Evolutionary conservation across 2,113 vertebrate genomes (phyloP), one percentile per base, ranked within the genome.

Genomic region (Phylloscopus trochiloides): DNA sequence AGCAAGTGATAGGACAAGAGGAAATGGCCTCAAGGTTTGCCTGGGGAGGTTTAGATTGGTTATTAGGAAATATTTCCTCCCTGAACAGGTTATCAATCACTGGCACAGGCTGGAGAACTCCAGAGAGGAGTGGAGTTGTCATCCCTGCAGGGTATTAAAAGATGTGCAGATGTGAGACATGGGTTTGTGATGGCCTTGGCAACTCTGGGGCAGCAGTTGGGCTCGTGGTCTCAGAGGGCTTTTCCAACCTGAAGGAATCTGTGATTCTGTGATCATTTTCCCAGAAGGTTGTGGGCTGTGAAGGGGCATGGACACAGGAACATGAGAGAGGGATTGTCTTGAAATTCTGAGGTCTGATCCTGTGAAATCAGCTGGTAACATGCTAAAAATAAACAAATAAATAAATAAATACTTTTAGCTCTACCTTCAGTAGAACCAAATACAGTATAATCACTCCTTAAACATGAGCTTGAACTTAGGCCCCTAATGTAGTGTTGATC

Each of bases 361-460:
- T 94, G 80, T 92, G 83, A 96, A 94, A 96, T 92, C 75, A 88
- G 4, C 19, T 87, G 90, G 29, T 45, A 75, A 79, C 88, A 82
- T 68, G 73, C 50, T 95, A 87, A 86, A 57, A 92, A 76, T 8
- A 40, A 40, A 40, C 12, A 40, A 40, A 40, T 10, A 40, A 40
- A 40, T 0, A 63, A 57, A 91, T 11, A 90, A 86, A 91, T 80
- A 17, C 19, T 66, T 92, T 78, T 62, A 52, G 13, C 34, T 94
- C 75, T 58, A 32, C 65, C 59, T 91, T 83, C 47, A 3, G 4
- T 51, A 43, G 17, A 43, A 8, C 43, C 18, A 47, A 47, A 21
- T 47, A 51, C 29, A 66, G 63, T 59, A 62, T 55, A 73, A 93
- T 76, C 57, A 7, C 2, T 62, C 21, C 54, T 88, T 83, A 82